Percentiles rank a stretch among this genome's conserved stretches.
phyloP scores from a whole-genome alignment of 2,797 vertebrate genomes.

The Macroramphosus scolopax region DNA sequence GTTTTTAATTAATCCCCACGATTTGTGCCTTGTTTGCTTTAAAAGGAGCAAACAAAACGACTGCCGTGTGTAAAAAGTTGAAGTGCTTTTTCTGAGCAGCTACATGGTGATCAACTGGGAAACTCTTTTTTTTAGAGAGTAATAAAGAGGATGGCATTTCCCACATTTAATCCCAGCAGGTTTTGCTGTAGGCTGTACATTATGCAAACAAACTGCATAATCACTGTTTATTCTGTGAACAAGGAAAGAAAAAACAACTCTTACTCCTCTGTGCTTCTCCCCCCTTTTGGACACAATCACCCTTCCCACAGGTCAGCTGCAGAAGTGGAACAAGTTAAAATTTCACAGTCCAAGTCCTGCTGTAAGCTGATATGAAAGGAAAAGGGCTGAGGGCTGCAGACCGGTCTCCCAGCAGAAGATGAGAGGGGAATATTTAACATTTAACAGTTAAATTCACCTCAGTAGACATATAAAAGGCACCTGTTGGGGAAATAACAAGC shows the following conservation, averaged over 20 bases:
- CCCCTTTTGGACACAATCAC: constrained; percentile 3
- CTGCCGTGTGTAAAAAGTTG: too few species aligned
- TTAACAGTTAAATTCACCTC: constrained; percentile 16
- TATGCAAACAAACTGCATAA: not conserved
- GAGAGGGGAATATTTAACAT: constrained; percentile 18
- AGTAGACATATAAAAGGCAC: constrained; percentile 14
- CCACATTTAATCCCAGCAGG: not conserved
- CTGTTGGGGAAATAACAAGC: constrained; percentile 6
- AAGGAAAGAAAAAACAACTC: constrained; percentile 1
- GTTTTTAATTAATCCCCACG: too few species aligned
- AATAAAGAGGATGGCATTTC: too few species aligned
- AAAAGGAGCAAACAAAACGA: too few species aligned
- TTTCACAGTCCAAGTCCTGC: constrained; percentile 49
- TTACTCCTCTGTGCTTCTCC: constrained; percentile 20
- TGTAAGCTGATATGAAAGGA: constrained; percentile 50
- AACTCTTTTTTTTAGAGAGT: too few species aligned
- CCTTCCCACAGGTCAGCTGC: constrained; percentile 36
- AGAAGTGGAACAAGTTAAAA: constrained; percentile 43
- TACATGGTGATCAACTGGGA: not conserved
- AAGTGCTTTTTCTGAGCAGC: not conserved
- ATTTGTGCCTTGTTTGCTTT: too few species aligned
- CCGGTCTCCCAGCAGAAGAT: constrained; percentile 14
- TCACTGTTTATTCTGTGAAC: constrained; percentile 2
- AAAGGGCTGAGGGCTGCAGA: constrained; percentile 22
- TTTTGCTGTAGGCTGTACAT: not conserved